These are phyloP conservation scores for Serinus canaria DNA, from an alignment of 2,113 vertebrate genomes.

Conservation along the genomic window DNA sequence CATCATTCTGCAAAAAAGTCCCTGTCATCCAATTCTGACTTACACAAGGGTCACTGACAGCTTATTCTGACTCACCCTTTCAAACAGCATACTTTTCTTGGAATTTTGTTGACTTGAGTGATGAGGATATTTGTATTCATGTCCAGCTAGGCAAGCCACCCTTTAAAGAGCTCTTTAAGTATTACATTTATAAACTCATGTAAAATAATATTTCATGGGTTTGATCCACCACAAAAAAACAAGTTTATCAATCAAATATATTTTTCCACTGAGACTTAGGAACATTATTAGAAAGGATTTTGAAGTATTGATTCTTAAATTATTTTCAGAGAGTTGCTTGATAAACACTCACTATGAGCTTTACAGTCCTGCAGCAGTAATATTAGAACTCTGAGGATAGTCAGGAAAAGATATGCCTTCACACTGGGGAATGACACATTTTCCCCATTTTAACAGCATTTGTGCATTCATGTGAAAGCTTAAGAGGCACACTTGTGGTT, in stretches of 20 bases:
- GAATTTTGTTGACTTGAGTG: background rate
- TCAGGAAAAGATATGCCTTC: background rate
- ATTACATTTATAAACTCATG: background rate
- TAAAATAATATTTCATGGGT: background rate
- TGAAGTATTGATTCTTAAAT: background rate
- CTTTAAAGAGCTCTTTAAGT: background rate
- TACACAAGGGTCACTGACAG: background rate
- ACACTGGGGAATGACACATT: background rate
- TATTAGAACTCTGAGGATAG: background rate
- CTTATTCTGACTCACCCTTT: background rate
- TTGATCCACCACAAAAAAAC: background rate
- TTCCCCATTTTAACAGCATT: background rate
- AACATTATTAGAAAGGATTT: background rate
- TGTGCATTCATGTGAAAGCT: background rate
- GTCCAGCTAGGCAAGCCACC: background rate
- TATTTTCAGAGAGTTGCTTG: background rate
- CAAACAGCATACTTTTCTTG: background rate
- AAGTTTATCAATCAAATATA: background rate
- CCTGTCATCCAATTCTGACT: background rate
- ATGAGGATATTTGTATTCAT: background rate
- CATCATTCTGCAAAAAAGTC: background rate
- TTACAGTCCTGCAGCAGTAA: background rate
- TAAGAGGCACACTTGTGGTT: background rate
- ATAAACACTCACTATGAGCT: background rate
- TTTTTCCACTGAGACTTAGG: background rate